Percentiles rank a stretch among this genome's conserved stretches.
These are phyloP conservation scores for Tribolium madens DNA, from an alignment of 1,140 invertebrate genomes.

Conservation along the genomic window DNA sequence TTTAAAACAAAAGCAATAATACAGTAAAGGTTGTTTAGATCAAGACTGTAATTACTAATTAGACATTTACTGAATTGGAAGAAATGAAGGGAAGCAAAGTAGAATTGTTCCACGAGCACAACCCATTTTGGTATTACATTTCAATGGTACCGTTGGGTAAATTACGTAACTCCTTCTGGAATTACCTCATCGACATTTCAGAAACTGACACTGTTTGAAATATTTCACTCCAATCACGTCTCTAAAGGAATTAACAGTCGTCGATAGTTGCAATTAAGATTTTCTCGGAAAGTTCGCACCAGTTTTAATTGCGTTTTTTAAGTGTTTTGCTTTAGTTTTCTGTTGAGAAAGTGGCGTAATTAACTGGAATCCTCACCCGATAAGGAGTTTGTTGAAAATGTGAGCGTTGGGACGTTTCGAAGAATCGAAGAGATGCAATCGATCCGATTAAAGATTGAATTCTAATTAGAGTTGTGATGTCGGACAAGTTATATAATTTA, in stretches of 20 bases:
- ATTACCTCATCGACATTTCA: background rate
- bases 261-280: slow-evolving; percentile 13
- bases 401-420: background rate
- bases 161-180: background rate
- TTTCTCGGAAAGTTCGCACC: slow-evolving; percentile 22
- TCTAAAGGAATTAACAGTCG: slow-evolving; percentile 4
- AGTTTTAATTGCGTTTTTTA: slow-evolving; percentile 33
- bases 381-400: background rate
- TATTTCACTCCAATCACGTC: slow-evolving; percentile 26
- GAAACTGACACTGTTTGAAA: background rate
- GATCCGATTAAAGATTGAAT: background rate
- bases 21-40: too few relatives aligned
- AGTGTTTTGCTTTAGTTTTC: background rate
- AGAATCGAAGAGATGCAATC: background rate
- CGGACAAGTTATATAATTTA: slow-evolving; percentile 12
- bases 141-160: background rate
- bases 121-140: background rate
- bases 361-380: background rate
- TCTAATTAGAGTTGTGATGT: slow-evolving; percentile 10
- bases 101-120: background rate
- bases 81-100: background rate
- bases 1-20: too few relatives aligned
- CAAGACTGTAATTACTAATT: too few relatives aligned
- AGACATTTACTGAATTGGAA: too few relatives aligned
- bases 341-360: background rate